phyloP scores from a whole-genome alignment of 2,888 invertebrate genomes.

The Cephonodes hylas region DNA sequence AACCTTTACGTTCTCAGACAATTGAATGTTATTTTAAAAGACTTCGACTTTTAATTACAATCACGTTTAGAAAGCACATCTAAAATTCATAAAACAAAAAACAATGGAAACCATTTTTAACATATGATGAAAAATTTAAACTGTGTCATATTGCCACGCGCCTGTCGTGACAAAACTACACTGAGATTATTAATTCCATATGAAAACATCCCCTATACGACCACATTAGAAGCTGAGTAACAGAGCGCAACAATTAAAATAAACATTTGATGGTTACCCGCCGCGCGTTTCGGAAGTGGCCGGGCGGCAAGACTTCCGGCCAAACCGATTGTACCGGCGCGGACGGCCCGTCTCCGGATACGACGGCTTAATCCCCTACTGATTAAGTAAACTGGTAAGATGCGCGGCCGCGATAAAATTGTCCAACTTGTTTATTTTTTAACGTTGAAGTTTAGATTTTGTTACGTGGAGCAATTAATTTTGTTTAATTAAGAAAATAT shows the following conservation, averaged over 20 bases:
- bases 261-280: slow-evolving; percentile 21
- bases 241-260: slow-evolving; percentile 13
- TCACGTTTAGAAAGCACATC: no score
- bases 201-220: background rate
- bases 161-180: background rate
- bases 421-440: slow-evolving; percentile 15
- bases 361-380: slow-evolving; percentile 27
- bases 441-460: background rate
- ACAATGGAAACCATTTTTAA: background rate
- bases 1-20: no score
- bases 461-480: background rate
- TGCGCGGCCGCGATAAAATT: slow-evolving; percentile 25
- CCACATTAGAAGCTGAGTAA: background rate
- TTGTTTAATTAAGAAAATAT: background rate
- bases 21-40: background rate
- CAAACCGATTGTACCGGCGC: slow-evolving; percentile 43
- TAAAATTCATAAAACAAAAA: no score
- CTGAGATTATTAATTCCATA: background rate
- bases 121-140: background rate
- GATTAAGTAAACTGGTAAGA: slow-evolving; percentile 30
- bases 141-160: background rate
- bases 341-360: slow-evolving; percentile 43
- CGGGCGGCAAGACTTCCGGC: slow-evolving; percentile 55
- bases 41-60: background rate
- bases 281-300: slow-evolving; percentile 38